Evolutionary conservation across 53 echinoderm and acorn worm genomes (phyloP).

Genomic region (Henricia sp.): DNA sequence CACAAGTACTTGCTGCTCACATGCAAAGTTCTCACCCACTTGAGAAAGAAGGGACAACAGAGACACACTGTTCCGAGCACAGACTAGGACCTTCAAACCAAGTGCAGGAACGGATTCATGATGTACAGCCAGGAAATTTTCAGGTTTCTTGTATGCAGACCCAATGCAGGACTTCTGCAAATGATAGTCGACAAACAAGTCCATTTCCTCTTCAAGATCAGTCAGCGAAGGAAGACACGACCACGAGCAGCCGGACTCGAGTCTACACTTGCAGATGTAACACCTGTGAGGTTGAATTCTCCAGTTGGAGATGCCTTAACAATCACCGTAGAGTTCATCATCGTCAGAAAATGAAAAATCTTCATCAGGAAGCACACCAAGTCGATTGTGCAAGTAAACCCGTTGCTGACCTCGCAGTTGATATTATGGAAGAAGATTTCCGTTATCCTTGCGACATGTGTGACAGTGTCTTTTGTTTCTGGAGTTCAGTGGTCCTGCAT

Average conservation of each 20-base stretch:
- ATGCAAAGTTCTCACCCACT: slow-evolving; percentile 43
- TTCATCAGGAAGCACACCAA: not conserved
- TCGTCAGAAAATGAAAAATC: not conserved
- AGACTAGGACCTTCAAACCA: not conserved
- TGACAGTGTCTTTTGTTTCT: slow-evolving; percentile 11
- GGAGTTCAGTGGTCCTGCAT: slow-evolving; percentile 29
- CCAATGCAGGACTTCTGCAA: not conserved
- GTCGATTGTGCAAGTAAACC: not conserved
- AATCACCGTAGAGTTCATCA: slow-evolving; percentile 9
- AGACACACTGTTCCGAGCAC: not conserved
- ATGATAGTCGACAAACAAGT: not conserved
- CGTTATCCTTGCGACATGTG: slow-evolving; percentile 25
- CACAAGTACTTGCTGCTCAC: slow-evolving; percentile 3
- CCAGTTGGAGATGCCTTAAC: slow-evolving; percentile 5
- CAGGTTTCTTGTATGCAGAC: not conserved
- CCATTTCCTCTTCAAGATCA: not conserved
- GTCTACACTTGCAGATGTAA: slow-evolving; percentile 15
- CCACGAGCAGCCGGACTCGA: slow-evolving; percentile 8
- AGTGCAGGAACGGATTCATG: not conserved
- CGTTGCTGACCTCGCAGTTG: not conserved
- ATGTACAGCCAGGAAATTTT: not conserved
- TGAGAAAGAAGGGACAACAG: not conserved
- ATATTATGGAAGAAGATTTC: slow-evolving; percentile 8
- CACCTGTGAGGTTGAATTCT: slow-evolving; percentile 10
- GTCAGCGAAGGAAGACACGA: not conserved